Evolutionary conservation across 2,888 invertebrate genomes (phyloP).

Genomic region (Tenthredo scrophulariae): DNA sequence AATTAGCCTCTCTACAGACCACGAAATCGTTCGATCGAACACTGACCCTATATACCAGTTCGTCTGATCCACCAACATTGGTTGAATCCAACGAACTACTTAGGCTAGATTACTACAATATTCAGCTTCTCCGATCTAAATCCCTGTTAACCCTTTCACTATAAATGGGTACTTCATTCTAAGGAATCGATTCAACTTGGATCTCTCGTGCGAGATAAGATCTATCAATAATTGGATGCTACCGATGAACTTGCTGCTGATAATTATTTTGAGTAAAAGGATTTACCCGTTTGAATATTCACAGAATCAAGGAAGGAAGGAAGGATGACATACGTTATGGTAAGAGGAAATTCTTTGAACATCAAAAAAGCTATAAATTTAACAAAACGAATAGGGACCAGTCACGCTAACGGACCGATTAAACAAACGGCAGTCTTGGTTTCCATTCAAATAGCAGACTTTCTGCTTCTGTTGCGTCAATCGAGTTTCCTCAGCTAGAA

Average conservation of each 20-base stretch:
- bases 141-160: conserved; percentile 34
- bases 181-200: conserved; percentile 2
- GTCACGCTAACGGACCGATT: background rate
- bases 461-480: background rate
- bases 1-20: conserved; percentile 36
- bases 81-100: conserved; percentile 26
- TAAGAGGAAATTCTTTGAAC: background rate
- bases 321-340: background rate
- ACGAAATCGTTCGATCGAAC: conserved; percentile 18
- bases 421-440: background rate
- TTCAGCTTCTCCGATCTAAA: conserved; percentile 17
- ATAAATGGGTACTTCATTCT: background rate
- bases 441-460: background rate
- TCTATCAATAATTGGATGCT: conserved; percentile 39
- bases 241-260: background rate
- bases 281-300: background rate
- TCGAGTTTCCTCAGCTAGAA: background rate
- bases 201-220: background rate
- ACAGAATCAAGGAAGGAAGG: background rate
- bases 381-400: background rate
- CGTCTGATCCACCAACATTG: conserved; percentile 12
- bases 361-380: background rate
- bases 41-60: conserved; percentile 10
- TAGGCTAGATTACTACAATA: conserved; percentile 35
- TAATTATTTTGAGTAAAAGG: background rate